Evolutionary conservation across 1,140 invertebrate species (phyloP), one percentile per base, ranked within the genome.

Genomic region (Eriosoma lanigerum): DNA sequence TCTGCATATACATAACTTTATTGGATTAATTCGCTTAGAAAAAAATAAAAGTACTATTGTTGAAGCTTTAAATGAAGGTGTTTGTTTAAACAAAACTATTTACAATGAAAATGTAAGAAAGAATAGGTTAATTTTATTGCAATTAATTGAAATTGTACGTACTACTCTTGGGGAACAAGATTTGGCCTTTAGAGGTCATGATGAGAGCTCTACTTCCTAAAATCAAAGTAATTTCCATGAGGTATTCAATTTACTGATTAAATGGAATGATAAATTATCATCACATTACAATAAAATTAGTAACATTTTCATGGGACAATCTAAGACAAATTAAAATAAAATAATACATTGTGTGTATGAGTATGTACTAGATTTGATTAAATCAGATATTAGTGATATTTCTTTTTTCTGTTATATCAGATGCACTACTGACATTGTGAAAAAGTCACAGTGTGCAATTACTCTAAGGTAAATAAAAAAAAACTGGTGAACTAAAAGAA

Each of bases 181-280:
- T 17, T 46, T 80, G 32, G 54, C 75, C 12, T 80, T 80, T 54
- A 38, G 75, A 21, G 54, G 75, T 5, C 75, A 62, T 50, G 15
- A 80, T 50, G 56, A 64, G 38, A 62, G 38, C 8, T 12, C 19
- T 15, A 38, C 29, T 12, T 64, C 60, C 6, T 1, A 17, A 12
- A 80, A 80, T 17, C 15, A 32, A 12, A 32, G 44, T 12, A 80
- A 80, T 62, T 32, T 80, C 26, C 38, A 15, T 9, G 38, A 80
- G 21, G 17, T 48, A 4, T 48, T 80, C 21, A 38, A 58, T 21
- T 13, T 44, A 46, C 17, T 44, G 15, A 50, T 54, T 50, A 26
- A 46, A 52, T 46, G n/a, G 9, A 26, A 54, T 50, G n/a, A n/a
- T 54, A 24, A 56, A 32, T 29, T 54, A 17, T 6, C n/a, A 32